A percentile compares a stretch with the other conserved stretches of the same genome.
These are phyloP conservation scores for Melanotaenia boesemani DNA, from an alignment of 2,797 vertebrate species.

Conservation along the genomic window DNA sequence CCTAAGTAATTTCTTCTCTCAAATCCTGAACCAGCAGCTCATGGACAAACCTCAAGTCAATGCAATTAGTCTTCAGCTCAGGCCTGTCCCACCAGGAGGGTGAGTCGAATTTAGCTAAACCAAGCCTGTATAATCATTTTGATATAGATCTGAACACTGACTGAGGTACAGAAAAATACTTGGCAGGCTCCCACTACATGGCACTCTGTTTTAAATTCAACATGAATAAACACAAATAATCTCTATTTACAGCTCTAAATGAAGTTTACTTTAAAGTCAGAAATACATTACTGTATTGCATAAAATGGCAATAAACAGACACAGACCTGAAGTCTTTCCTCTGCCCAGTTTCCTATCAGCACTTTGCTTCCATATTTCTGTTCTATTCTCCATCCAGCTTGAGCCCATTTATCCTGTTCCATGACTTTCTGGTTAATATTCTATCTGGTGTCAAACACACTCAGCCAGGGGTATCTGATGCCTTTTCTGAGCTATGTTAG, in stretches of 20 bases:
- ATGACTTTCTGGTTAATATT: slow-evolving; percentile 47
- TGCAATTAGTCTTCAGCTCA: slow-evolving; percentile 74
- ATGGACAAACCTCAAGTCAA: slow-evolving; percentile 52
- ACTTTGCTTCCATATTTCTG: slow-evolving; percentile 80
- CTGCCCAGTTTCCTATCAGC: slow-evolving; percentile 82
- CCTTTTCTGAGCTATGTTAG: slow-evolving; percentile 28
- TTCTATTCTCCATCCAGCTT: slow-evolving; percentile 79
- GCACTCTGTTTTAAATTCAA: slow-evolving; percentile 37
- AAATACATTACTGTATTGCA: background rate
- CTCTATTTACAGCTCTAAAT: slow-evolving; percentile 26
- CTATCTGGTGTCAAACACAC: slow-evolving; percentile 25
- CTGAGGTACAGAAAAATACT: slow-evolving; percentile 52
- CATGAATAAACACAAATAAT: slow-evolving; percentile 10
- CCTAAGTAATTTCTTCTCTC: slow-evolving; percentile 67
- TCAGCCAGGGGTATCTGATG: slow-evolving; percentile 14
- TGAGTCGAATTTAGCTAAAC: slow-evolving; percentile 74
- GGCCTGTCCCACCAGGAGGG: slow-evolving; percentile 54
- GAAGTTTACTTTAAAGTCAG: background rate
- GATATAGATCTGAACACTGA: slow-evolving; percentile 72
- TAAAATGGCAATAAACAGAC: background rate
- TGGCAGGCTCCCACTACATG: slow-evolving; percentile 39
- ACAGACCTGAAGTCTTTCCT: slow-evolving; percentile 82
- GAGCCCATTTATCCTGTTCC: slow-evolving; percentile 69
- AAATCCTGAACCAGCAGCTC: slow-evolving; percentile 64
- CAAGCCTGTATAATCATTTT: slow-evolving; percentile 71